These are phyloP conservation scores for Diplolepis rosae DNA, from an alignment of 2,888 invertebrate species.

Conservation along the genomic window DNA sequence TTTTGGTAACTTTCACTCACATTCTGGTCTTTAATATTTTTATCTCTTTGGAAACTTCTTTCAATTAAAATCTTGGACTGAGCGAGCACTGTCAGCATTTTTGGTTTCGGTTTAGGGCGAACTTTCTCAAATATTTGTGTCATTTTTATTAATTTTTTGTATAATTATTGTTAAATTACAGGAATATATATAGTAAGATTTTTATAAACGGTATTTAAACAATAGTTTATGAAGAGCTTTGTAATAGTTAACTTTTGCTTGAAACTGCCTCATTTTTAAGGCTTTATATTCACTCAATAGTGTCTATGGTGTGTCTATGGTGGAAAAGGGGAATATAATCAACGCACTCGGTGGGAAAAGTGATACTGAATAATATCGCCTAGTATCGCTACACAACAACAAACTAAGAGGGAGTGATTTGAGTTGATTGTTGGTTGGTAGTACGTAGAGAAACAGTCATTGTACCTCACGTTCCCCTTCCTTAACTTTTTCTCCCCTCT, in stretches of 20 bases:
- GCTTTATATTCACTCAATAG: no score
- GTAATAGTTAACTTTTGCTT: no score
- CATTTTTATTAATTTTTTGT: neutral
- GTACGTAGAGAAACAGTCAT: conserved; percentile 10
- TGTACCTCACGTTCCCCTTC: conserved; percentile 26
- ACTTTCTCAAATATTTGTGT: conserved; percentile 20
- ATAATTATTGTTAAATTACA: neutral
- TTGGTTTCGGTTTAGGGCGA: neutral
- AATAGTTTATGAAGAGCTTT: no score
- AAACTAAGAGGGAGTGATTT: conserved; percentile 21
- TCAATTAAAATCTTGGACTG: neutral
- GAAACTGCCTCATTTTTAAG: no score
- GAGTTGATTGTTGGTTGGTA: neutral
- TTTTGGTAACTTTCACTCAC: neutral
- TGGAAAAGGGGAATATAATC: neutral
- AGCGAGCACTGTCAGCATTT: neutral
- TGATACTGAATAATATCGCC: conserved; percentile 12
- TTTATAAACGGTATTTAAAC: neutral
- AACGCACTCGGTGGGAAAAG: conserved; percentile 14
- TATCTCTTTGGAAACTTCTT: neutral
- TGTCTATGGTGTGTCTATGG: no score
- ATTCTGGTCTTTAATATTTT: neutral
- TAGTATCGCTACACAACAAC: conserved; percentile 12
- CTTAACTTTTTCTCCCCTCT: conserved; percentile 8
- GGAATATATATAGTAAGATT: neutral